Base-by-base conservation (phyloP, 1,140 invertebrate genomes). In the Asbolus verrucosus region DNA sequence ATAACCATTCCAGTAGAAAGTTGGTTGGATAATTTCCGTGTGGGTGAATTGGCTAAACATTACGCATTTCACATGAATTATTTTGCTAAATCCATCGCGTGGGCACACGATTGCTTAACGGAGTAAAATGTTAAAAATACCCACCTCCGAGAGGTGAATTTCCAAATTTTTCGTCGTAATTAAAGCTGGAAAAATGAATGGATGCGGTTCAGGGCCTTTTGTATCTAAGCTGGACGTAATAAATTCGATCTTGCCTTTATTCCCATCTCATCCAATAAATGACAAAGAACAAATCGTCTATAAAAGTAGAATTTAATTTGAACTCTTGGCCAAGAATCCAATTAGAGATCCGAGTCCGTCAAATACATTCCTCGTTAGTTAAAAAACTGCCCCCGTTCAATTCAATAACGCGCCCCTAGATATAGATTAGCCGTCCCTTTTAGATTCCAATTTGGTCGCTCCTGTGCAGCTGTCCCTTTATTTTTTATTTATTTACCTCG, bases 231-330 rank as follows among this genome's bases (percentile, higher is more conserved):
- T 6, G 41, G 8, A 24, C 43, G 43, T 54, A 24, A 54, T 54
- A 54, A 54, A 54, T 54, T 54, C 46, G 46, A 54, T 54, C 46
- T 54, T 54, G 46, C 21, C 46, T 21, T 54, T 14, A 54, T 27
- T 63, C 41, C 43, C 65, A 66, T 68, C 30, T 61, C 50, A 14
- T 68, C 50, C 66, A 61, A 68, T 68, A 68, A 68, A 38, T 60
- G 66, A 72, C 69, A 65, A 66, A 70, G 69, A 73, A 73, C 72
- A 71, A 73, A 73, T 73, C 72, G 72, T 63, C 72, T 71, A 73
- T 73, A 73, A 73, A 73, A 71, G 68, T 71, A 66, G 72, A 73
- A 73, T 73, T 73, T 73, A 73, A 73, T 73, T 73, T 70, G 46
- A 50, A 50, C 19, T 70, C 62, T 36, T 70, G 59, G 69, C 66